Evolutionary conservation across 2,113 vertebrate genomes (phyloP), one percentile per base, ranked within the genome.

Genomic region (Proteles cristata): DNA sequence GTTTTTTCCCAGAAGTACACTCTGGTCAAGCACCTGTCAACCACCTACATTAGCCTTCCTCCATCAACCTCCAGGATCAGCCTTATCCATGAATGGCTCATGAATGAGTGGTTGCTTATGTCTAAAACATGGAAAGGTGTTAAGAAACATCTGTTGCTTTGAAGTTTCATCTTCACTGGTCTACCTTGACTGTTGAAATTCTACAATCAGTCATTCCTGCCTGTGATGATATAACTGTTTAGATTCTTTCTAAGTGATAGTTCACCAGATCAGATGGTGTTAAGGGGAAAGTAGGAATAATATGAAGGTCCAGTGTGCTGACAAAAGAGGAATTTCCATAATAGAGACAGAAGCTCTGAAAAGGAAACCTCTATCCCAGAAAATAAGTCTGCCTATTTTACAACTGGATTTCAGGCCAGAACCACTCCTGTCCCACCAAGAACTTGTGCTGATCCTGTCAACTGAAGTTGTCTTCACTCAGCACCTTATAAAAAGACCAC

Each of bases 141-240:
- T 58, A 66, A 94, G 81, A 96, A 88, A 66, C 26, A 15, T 93
- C 66, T 73, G 16, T 23, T 61, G 21, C 35, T 74, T 50, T 58
- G 82, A 86, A 55, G 63, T 43, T 55, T 88, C 48, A 43, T 39
- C 35, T 43, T 73, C 35, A 33, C 28, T 58, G 25, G 15, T 12
- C 53, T 39, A 31, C 26, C 45, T 50, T 79, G 90, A 94, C 92
- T 96, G 79, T 69, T 94, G 39, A 83, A 88, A 96, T 92, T 80
- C 90, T 35, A 58, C 43, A 45, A 43, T 5, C n/a, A 39, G 25
- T 82, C 88, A 95, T 39, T 61, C 55, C 58, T 77, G 35, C 28
- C 85, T 86, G 73, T 66, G 28, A 81, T 55, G 39, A 83, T 63
- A 14, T 80, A 35, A 92, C 88, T 45, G 48, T 87, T 73, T 65